Base-by-base conservation (phyloP, 2,113 vertebrate genomes). In the Aramus guarauna region DNA sequence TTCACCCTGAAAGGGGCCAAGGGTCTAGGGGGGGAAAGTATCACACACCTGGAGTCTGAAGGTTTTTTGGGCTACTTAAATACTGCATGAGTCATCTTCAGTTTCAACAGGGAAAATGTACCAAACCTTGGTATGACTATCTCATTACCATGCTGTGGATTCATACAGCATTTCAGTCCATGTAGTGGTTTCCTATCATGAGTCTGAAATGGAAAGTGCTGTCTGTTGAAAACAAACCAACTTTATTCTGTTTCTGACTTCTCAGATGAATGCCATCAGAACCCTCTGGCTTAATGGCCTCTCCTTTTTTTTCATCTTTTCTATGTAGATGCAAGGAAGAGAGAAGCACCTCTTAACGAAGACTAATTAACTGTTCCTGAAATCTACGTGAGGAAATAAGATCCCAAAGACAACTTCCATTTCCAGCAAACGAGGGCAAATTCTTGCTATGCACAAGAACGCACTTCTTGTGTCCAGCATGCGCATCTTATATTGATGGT, bases 371-470 rank as follows among this genome's bases (percentile, higher is more conserved):
- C 85, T 32, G 81, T 84, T 97, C 64, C 58, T 75, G 81, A 96
- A 90, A 88, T 93, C 58, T 92, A 91, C 88, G 22, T 91, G 85
- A 90, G 91, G 95, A 93, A 94, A 81, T 95, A 93, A 91, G 96
- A 93, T 97, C 96, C 98, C 97, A 98, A 98, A 98, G 98, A 98
- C 92, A 90, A 97, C 92, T 90, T 93, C 75, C 20, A 41, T 90
- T 98, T 97, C 88, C 85, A 74, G 88, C 81, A 39, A 96, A 88
- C 45, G 34, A 45, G 79, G 88, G 73, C 93, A 94, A 75, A 71
- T 59, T 56, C 58, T 95, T 93, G 47, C 71, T 89, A 63, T 50
- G 80, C 85, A 41, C 91, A 85, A 85, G 86, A 92, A 85, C 11
- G 32, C 82, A 24, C 95, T 56, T 17, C 66, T 91, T 83, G 81